Evolutionary conservation across 2,113 vertebrate species (phyloP).

Genomic region (Cinclus mexicanus): DNA sequence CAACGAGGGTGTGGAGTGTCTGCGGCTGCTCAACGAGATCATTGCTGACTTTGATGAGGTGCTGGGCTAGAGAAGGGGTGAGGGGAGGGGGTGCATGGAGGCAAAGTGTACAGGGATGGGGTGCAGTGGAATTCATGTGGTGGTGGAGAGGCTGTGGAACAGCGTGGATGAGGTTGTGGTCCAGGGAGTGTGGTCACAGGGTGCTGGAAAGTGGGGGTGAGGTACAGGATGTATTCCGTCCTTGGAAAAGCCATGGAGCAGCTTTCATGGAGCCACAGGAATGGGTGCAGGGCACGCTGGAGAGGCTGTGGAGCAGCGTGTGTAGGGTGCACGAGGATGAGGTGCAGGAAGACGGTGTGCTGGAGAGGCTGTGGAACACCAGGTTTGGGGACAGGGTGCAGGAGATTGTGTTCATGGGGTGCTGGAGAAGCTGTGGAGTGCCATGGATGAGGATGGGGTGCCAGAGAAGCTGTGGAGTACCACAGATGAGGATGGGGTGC

Average conservation of each 20-base stretch:
- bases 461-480: neutral
- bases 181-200: neutral
- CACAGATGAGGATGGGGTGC: neutral
- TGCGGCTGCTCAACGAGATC: conserved; percentile 95
- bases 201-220: neutral
- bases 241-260: neutral
- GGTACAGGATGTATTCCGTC: neutral
- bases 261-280: neutral
- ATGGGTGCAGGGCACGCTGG: neutral
- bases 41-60: conserved; percentile 97
- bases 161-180: neutral
- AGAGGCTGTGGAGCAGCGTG: neutral
- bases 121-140: rapidly evolving
- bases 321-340: no score
- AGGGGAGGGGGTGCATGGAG: neutral
- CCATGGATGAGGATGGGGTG: rapidly evolving
- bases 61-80: rapidly evolving
- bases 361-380: neutral
- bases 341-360: no score
- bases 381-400: no score
- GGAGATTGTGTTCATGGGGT: rapidly evolving
- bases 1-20: conserved; percentile 95
- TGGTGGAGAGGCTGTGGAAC: neutral
- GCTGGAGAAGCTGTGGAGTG: neutral
- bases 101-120: rapidly evolving